Percentiles rank a stretch among this genome's conserved stretches.
phyloP scores from a whole-genome alignment of 2,113 vertebrate species.

The Macrotis lagotis region DNA sequence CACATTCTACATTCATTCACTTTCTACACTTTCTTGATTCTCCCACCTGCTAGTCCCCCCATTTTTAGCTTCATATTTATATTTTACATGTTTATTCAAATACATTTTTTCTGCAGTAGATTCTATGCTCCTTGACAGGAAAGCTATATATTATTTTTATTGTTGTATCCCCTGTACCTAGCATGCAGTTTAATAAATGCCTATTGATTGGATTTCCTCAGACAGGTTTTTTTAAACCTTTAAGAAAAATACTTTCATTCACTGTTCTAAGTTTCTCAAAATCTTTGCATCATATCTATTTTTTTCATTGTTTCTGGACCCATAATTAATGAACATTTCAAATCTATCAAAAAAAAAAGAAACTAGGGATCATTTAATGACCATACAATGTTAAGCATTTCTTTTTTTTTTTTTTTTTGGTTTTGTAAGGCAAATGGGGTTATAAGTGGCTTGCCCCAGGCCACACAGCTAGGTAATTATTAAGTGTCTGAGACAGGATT shows the following conservation, averaged over 20 bases:
- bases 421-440: no score
- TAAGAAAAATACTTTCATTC: not conserved
- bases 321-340: not conserved
- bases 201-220: not conserved
- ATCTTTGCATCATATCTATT: not conserved
- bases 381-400: not conserved
- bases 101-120: not conserved
- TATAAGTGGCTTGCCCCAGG: no score
- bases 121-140: not conserved
- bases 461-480: no score
- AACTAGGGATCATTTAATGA: not conserved
- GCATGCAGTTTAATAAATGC: not conserved
- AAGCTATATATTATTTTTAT: not conserved
- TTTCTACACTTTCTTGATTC: not conserved
- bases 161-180: not conserved
- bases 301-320: not conserved
- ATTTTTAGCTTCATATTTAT: not conserved
- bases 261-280: not conserved
- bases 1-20: no score
- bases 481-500: no score
- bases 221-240: slow-evolving; percentile 32
- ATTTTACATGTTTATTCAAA: not conserved
- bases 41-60: not conserved
- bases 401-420: not conserved
- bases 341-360: not conserved